Conservation (phyloP, 2,888 invertebrate species). For the Ormyrus thymus region DNA sequence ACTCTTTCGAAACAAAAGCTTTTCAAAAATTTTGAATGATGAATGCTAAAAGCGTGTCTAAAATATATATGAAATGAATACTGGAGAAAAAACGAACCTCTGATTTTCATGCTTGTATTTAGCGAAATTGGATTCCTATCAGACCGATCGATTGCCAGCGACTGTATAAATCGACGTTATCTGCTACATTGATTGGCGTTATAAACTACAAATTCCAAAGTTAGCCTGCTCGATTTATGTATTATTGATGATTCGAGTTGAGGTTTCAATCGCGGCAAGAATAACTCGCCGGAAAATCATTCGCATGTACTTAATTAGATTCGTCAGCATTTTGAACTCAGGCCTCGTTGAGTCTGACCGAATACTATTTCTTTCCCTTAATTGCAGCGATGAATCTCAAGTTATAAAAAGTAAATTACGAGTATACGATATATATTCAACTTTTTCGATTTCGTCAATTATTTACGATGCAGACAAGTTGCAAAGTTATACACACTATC, state of each 20-base stretch:
- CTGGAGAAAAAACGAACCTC: background rate
- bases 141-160: background rate
- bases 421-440: slow-evolving; percentile 1
- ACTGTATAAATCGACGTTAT: slow-evolving; percentile 26
- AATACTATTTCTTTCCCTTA: too few relatives aligned
- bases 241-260: slow-evolving; percentile 25
- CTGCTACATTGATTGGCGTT: background rate
- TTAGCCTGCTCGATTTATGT: slow-evolving; percentile 13
- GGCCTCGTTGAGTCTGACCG: too few relatives aligned
- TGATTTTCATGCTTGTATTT: background rate
- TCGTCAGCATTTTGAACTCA: too few relatives aligned
- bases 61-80: background rate
- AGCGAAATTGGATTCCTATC: slow-evolving; percentile 12
- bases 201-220: slow-evolving; percentile 1
- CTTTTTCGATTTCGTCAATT: background rate
- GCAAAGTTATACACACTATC: background rate
- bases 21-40: too few relatives aligned
- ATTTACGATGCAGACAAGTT: slow-evolving; percentile 5
- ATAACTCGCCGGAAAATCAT: too few relatives aligned
- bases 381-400: too few relatives aligned
- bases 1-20: too few relatives aligned
- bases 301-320: too few relatives aligned
- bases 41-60: too few relatives aligned
- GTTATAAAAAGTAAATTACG: slow-evolving; percentile 2
- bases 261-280: too few relatives aligned